These are phyloP conservation scores for Dicerorhinus sumatrensis DNA, from an alignment of 2,113 vertebrate species.

Conservation along the genomic window DNA sequence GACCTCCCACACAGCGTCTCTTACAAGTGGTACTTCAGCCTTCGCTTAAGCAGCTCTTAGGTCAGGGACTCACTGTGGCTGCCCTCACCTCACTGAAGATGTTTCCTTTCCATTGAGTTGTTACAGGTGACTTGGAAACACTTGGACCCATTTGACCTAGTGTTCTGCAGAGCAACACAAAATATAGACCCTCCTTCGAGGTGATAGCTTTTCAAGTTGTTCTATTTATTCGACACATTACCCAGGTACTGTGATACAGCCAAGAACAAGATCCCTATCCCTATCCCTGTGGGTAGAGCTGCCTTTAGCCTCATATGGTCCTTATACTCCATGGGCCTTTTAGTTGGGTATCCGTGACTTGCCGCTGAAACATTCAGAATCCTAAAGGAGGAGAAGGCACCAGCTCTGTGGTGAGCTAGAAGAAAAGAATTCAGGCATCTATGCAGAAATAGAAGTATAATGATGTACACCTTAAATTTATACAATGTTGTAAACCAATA, in stretches of 20 bases:
- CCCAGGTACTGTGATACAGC: neutral
- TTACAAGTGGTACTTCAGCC: neutral
- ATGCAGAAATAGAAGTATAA: no score
- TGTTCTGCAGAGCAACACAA: no score
- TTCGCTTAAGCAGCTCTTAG: neutral
- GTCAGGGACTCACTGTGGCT: neutral
- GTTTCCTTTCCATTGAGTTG: neutral
- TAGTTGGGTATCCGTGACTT: accelerated
- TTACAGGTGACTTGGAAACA: neutral
- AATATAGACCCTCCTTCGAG: accelerated
- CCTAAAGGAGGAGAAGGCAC: accelerated
- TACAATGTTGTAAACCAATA: no score
- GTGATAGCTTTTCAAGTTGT: neutral
- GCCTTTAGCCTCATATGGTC: accelerated
- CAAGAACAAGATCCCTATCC: no score
- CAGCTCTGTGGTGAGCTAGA: neutral
- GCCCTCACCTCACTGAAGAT: neutral
- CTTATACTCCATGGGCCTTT: accelerated
- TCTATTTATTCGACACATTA: accelerated
- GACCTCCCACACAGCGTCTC: neutral
- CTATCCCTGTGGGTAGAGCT: neutral
- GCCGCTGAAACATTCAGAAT: neutral
- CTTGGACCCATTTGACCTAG: neutral
- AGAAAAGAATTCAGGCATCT: no score
- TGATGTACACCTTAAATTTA: no score